A percentile compares a stretch with the other conserved stretches of the same genome.
Conservation (phyloP, 2,797 vertebrate species). For the Girardinus metallicus region DNA sequence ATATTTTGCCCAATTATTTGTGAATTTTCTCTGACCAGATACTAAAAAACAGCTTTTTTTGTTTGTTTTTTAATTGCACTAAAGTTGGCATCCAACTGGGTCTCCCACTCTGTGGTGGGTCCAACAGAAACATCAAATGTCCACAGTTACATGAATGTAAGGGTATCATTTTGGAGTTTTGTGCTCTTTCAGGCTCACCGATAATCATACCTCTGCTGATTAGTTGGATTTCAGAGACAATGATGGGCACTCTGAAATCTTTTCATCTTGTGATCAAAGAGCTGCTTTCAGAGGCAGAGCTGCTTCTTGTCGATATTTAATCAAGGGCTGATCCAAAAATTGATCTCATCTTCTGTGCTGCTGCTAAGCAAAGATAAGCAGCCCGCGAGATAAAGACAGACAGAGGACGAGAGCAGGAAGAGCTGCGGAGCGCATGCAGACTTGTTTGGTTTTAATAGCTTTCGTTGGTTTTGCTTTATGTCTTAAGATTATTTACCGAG, state of each 20-base stretch:
- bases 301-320: slow-evolving; percentile 61
- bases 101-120: not conserved
- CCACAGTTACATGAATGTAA: slow-evolving; percentile 33
- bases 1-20: not conserved
- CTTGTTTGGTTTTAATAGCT: slow-evolving; percentile 1
- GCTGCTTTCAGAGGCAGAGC: slow-evolving; percentile 39
- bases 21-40: not conserved
- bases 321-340: slow-evolving; percentile 56
- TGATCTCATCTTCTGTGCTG: slow-evolving; percentile 57
- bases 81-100: not conserved
- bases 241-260: slow-evolving; percentile 51
- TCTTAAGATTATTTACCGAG: not conserved
- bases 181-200: slow-evolving; percentile 12
- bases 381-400: slow-evolving; percentile 1
- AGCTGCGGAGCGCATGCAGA: slow-evolving; percentile 1
- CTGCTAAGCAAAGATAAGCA: slow-evolving; percentile 45
- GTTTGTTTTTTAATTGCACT: not conserved
- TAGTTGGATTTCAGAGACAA: slow-evolving; percentile 54
- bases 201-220: slow-evolving; percentile 23
- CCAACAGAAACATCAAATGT: slow-evolving; percentile 31
- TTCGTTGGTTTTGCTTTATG: not conserved
- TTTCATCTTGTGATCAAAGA: slow-evolving; percentile 58
- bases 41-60: not conserved
- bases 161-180: slow-evolving; percentile 16
- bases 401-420: slow-evolving; percentile 3